A percentile compares a stretch with the other conserved stretches of the same genome.
phyloP scores from a whole-genome alignment of 2,888 invertebrate species.

The Acrobasis consociella region DNA sequence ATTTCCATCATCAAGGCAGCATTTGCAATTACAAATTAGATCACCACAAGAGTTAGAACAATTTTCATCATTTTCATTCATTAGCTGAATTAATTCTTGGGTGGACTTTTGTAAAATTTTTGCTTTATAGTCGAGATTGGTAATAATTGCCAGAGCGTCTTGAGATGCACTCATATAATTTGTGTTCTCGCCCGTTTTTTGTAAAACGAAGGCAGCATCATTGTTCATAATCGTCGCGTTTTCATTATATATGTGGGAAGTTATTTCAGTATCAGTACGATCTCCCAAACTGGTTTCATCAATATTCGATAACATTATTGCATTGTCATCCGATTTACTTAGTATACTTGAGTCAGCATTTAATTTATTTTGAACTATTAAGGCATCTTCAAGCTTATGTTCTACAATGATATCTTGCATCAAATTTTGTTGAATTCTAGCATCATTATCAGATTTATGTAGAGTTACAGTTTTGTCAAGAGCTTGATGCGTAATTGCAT shows the following conservation, averaged over 20 bases:
- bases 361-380: background rate
- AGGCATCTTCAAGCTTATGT: background rate
- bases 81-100: background rate
- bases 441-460: background rate
- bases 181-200: background rate
- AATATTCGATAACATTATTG: background rate
- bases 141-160: background rate
- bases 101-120: constrained; percentile 1
- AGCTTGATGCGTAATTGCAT: background rate
- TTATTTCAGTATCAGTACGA: background rate
- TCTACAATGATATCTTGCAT: background rate
- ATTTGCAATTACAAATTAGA: background rate
- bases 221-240: background rate
- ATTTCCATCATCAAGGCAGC: background rate
- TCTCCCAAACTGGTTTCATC: background rate
- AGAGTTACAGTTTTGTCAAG: background rate
- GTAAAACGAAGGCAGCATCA: background rate
- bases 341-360: background rate
- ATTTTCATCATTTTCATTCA: background rate
- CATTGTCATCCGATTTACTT: background rate
- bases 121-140: background rate
- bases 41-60: background rate
- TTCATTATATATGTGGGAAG: background rate
- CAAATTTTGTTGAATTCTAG: background rate
- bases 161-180: background rate